These are phyloP conservation scores for Nephrotoma appendiculata DNA, from an alignment of 2,888 invertebrate species.

Conservation along the genomic window DNA sequence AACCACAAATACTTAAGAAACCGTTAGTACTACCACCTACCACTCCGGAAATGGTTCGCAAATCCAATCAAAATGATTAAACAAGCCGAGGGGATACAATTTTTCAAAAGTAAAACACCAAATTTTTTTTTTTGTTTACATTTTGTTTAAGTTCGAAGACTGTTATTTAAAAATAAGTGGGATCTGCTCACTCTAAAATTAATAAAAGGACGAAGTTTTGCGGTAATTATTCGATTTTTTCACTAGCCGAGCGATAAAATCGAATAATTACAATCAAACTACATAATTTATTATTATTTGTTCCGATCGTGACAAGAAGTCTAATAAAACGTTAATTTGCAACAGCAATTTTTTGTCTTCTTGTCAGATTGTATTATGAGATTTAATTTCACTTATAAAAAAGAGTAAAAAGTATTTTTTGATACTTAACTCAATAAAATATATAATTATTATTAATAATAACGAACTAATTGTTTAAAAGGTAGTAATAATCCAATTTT, in stretches of 20 bases:
- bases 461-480: not conserved
- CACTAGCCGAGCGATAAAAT: not conserved
- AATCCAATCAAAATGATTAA: not conserved
- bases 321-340: not conserved
- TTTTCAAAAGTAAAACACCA: not conserved
- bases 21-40: conserved; percentile 25
- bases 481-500: not conserved
- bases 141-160: not conserved
- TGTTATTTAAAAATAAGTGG: not conserved
- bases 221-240: not conserved
- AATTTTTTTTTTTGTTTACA: not conserved
- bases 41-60: conserved; percentile 14
- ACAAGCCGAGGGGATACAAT: not conserved
- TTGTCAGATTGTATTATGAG: not conserved
- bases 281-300: not conserved
- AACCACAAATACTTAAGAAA: conserved; percentile 65
- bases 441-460: not conserved
- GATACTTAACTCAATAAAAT: not conserved
- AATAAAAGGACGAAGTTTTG: not conserved
- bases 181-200: not conserved
- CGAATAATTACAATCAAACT: not conserved
- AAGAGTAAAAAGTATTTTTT: not conserved
- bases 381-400: not conserved
- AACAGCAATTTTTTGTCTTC: not conserved
- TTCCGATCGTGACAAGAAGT: not conserved